phyloP scores from a whole-genome alignment of 2,797 vertebrate genomes.

The Labroides dimidiatus region DNA sequence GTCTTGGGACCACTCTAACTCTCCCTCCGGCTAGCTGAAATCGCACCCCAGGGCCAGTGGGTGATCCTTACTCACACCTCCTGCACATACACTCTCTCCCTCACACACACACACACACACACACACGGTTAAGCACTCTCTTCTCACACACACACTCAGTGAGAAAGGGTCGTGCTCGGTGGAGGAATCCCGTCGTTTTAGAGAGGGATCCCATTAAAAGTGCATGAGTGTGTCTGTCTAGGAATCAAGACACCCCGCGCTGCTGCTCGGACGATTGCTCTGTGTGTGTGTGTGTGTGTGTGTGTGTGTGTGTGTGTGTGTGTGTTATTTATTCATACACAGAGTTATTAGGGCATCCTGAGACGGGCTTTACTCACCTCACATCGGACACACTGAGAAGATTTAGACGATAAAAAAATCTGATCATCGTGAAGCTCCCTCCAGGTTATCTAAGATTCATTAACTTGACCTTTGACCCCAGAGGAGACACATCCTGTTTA shows the following conservation, averaged over 20 bases:
- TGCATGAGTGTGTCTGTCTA: slow-evolving; percentile 84
- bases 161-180: slow-evolving; percentile 32
- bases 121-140: slow-evolving; percentile 4
- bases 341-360: slow-evolving; percentile 53
- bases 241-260: slow-evolving; percentile 74
- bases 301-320: slow-evolving; percentile 31
- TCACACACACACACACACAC: slow-evolving; percentile 26
- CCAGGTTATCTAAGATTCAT: not conserved
- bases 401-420: slow-evolving; percentile 7
- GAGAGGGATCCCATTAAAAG: slow-evolving; percentile 80
- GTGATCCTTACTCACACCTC: slow-evolving; percentile 58
- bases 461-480: slow-evolving; percentile 25
- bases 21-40: slow-evolving; percentile 67
- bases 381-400: slow-evolving; percentile 3
- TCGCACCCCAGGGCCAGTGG: slow-evolving; percentile 72
- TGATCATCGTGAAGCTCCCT: slow-evolving; percentile 1
- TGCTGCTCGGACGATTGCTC: slow-evolving; percentile 53
- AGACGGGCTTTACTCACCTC: slow-evolving; percentile 35
- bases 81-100: slow-evolving; percentile 17
- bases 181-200: slow-evolving; percentile 73
- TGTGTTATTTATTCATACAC: slow-evolving; percentile 77
- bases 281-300: slow-evolving; percentile 11
- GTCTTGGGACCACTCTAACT: slow-evolving; percentile 75
- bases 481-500: not conserved
- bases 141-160: slow-evolving; percentile 26